phyloP scores from a whole-genome alignment of 1,140 invertebrate genomes.

The Dolichoris vasculosae region DNA sequence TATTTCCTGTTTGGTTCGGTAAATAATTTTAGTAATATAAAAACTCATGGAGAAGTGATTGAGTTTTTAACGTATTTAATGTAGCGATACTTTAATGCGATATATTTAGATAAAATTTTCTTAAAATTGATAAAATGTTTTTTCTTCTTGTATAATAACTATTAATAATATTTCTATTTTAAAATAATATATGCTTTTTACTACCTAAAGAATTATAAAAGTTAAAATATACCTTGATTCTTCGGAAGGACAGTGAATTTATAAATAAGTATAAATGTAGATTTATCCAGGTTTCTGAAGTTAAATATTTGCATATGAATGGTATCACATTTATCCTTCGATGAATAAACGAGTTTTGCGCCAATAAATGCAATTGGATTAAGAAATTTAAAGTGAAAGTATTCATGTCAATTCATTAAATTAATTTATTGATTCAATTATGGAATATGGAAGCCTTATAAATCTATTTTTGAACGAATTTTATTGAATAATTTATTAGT shows the following conservation, averaged over 20 bases:
- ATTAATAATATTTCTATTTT: not conserved
- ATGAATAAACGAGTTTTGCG: not conserved
- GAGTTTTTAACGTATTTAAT: too few relatives aligned
- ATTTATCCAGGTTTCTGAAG: not conserved
- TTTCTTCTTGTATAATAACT: not conserved
- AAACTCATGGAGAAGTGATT: too few relatives aligned
- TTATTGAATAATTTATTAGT: too few relatives aligned
- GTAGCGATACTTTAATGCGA: too few relatives aligned
- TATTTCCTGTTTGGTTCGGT: too few relatives aligned
- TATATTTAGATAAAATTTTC: too few relatives aligned
- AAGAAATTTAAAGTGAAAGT: not conserved
- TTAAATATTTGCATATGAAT: conserved; percentile 21
- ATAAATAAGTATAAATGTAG: not conserved
- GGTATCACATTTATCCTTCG: not conserved
- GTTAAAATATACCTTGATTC: not conserved
- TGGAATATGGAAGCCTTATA: not conserved
- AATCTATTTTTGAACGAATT: not conserved
- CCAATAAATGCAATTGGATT: not conserved
- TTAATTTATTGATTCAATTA: not conserved
- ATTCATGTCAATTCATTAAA: not conserved
- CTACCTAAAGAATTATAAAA: not conserved
- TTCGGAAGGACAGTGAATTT: not conserved
- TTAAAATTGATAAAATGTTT: too few relatives aligned
- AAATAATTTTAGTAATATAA: too few relatives aligned
- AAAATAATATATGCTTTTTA: not conserved